Evolutionary conservation across 2,797 vertebrate species (phyloP).

Genomic region (Urosaurus nigricauda): DNA sequence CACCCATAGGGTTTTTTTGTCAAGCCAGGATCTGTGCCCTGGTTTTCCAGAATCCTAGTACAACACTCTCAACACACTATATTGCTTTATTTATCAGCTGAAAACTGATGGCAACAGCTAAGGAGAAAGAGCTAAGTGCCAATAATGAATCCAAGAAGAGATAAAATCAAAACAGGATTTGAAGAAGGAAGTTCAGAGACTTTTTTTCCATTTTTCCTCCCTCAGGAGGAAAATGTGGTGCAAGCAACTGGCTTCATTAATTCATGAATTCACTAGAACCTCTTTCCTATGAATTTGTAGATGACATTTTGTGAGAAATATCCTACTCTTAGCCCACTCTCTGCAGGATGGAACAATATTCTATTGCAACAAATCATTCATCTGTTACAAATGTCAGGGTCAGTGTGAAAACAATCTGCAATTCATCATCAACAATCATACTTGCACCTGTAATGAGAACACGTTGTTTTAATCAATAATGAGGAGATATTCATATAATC

Average conservation of each 20-base stretch:
- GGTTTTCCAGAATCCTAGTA: no score
- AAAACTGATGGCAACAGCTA: background rate
- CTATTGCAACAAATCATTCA: background rate
- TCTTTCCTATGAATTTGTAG: background rate
- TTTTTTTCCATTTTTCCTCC: background rate
- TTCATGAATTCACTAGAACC: background rate
- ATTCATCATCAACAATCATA: background rate
- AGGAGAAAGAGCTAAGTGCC: background rate
- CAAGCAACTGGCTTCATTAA: background rate
- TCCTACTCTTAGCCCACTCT: background rate
- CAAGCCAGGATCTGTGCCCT: no score
- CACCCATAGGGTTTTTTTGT: no score
- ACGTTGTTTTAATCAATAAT: background rate
- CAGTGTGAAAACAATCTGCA: fast-evolving
- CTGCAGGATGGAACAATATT: background rate
- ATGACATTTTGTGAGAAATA: background rate
- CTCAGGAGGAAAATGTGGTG: background rate
- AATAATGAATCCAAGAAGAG: background rate
- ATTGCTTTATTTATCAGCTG: no score
- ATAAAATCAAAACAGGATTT: background rate
- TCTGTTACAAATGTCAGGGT: background rate
- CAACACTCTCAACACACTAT: no score
- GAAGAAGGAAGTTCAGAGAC: background rate
- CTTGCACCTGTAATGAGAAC: background rate
- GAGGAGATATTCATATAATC: background rate